Percentiles rank a stretch among this genome's conserved stretches.
These are phyloP conservation scores for Fregata magnificens DNA, from an alignment of 2,113 vertebrate species.

Conservation along the genomic window DNA sequence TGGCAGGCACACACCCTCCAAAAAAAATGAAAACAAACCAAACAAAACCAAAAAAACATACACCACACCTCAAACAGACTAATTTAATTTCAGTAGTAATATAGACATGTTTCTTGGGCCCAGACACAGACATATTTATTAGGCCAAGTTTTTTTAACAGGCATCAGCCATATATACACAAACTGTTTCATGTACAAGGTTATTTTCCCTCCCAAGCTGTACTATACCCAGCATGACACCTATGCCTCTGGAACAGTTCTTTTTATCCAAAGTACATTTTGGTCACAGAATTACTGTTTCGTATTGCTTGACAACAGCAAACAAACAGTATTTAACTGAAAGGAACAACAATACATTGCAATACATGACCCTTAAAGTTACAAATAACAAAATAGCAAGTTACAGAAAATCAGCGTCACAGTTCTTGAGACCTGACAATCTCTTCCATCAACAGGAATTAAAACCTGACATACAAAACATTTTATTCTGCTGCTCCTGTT, in stretches of 20 bases:
- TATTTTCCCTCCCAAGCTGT: neutral
- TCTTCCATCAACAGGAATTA: neutral
- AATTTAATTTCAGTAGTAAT: neutral
- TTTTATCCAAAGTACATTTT: neutral
- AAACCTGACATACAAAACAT: neutral
- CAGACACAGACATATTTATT: neutral
- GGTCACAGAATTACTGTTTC: neutral
- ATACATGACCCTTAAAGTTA: neutral
- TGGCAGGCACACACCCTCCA: too few relatives aligned
- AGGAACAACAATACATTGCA: neutral
- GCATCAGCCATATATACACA: neutral
- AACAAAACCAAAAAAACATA: neutral
- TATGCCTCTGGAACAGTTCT: neutral
- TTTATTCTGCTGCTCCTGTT: neutral
- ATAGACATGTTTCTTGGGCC: neutral
- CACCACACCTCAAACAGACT: neutral
- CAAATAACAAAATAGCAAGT: neutral
- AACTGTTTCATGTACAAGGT: neutral
- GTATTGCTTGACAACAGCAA: neutral
- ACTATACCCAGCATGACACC: neutral
- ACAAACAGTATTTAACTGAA: neutral
- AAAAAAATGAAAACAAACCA: neutral
- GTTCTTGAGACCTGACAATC: neutral
- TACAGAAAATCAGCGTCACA: neutral
- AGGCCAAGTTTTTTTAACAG: neutral